Evolutionary conservation across 2,113 vertebrate genomes (phyloP), one percentile per base, ranked within the genome.

Genomic region (Aleadryas rufinucha): DNA sequence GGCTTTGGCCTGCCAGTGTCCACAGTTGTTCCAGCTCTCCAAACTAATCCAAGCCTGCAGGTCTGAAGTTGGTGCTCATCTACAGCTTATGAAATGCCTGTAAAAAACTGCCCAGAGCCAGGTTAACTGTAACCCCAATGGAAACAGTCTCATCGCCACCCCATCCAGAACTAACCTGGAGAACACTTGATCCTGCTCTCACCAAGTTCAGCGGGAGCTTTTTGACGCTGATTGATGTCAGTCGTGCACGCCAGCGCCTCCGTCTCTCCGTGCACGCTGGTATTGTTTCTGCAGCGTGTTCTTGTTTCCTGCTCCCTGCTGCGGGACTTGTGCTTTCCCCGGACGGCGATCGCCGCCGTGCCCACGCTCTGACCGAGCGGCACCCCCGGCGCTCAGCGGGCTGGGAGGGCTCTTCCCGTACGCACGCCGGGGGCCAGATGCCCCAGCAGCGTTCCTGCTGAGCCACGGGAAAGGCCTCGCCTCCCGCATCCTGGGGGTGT

Each of bases 231-330:
- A 7, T 23, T 42, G 61, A 6, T 65, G 69, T 53, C 82, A 83
- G 65, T 13, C 49, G 4, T 6, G 54, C 54, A 2, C 23, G 37
- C 16, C 74, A 57, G 41, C 14, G 3, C 35, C 69, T 52, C 65
- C 0, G 0, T 75, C 61, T 17, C 82, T 78, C 41, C 0, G 1
- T 37, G 41, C 49, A 15, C 37, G 1, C 50, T 20, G 77, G 17
- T n/a, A 16, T 0, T 78, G 87, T 84, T 83, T 35, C 77, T 94
- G 87, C 87, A 74, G 65, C 11, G 3, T 54, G 60, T 60, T 76
- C 90, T 44, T 63, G 64, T 78, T 89, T 91, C 78, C 87, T 56
- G 60, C 42, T 84, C 81, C 84, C 82, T 89, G 84, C 92, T 56
- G 78, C 44, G 87, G 60, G 39, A 37, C 35, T 77, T 35, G 78